Conservation (phyloP, 2,113 vertebrate genomes). For the Cheilinus undulatus region DNA sequence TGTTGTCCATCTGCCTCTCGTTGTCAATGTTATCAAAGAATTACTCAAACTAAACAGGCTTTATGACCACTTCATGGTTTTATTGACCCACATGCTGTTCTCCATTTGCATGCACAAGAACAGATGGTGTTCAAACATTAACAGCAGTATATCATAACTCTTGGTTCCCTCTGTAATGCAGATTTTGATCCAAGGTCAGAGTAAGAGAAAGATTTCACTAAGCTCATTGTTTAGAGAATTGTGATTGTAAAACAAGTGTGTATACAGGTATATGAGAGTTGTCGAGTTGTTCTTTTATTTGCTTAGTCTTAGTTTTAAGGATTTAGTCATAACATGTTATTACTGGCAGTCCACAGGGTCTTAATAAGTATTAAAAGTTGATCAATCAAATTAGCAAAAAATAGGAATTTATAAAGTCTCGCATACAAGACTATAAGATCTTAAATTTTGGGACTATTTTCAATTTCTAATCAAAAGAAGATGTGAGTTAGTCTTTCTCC, state of each 20-base stretch:
- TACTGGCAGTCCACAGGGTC: too few species aligned
- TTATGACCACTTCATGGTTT: constrained; percentile 27
- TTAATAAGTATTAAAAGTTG: too few species aligned
- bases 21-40: constrained; percentile 35
- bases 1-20: neutral
- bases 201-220: neutral
- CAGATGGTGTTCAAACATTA: constrained; percentile 64
- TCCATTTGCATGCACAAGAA: constrained; percentile 9
- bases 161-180: constrained; percentile 1
- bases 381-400: too few species aligned
- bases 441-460: too few species aligned
- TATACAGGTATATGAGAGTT: too few species aligned
- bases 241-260: neutral
- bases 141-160: constrained; percentile 32
- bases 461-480: too few species aligned
- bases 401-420: too few species aligned
- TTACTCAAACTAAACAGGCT: constrained; percentile 38
- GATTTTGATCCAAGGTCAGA: constrained; percentile 43
- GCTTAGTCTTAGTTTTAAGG: too few species aligned
- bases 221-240: neutral
- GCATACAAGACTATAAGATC: too few species aligned
- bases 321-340: neutral
- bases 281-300: neutral
- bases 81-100: constrained; percentile 41
- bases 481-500: too few species aligned